Base-by-base conservation (phyloP, 2,113 vertebrate genomes). In the Aspidoscelis tigris region DNA sequence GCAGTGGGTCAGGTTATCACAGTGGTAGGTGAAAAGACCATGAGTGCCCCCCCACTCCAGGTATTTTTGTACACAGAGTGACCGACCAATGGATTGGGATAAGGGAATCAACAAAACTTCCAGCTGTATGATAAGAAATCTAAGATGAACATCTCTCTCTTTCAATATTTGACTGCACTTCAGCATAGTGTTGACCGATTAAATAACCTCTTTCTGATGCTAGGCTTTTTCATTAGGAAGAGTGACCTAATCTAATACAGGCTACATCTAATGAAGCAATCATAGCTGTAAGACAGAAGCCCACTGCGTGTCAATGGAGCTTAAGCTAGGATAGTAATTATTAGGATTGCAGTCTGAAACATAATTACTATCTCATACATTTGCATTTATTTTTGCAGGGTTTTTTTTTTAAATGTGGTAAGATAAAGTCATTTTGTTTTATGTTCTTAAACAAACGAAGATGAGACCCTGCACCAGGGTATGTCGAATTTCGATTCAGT, bases 361-460 rank as follows among this genome's bases (percentile, higher is more conserved):
- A 26, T 2, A 16, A 18, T 50, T n/a, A 14, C 22, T n/a, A 33
- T 1, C 21, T 20, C 71, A 75, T 81, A 72, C 44, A 84, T 78
- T 72, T 44, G 20, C n/a, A 33, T 47, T 73, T 80, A 58, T 83
- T 50, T 85, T 14, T 68, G 11, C 47, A 50, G 33, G 33, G 33
- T 33, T 50, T 50, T 50, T 50, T 50, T 50, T 50, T 50, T 50
- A 39, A 53, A 5, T 18, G 69, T 4, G 9, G 24, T 47, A 16
- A 26, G 12, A 65, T 8, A 44, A 81, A 50, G 18, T 70, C 22
- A 84, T n/a, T 22, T 72, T 53, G 50, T 41, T 72, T 39, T 55
- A 50, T 69, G 58, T 55, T 64, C 61, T 84, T 55, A 83, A 78
- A 85, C 21, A 16, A 78, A 78, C 44, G 41, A 65, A 82, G 66